A percentile compares a stretch with the other conserved stretches of the same genome.
Evolutionary conservation across 2,113 vertebrate genomes (phyloP).

Genomic region (Coracopsis vasa): DNA sequence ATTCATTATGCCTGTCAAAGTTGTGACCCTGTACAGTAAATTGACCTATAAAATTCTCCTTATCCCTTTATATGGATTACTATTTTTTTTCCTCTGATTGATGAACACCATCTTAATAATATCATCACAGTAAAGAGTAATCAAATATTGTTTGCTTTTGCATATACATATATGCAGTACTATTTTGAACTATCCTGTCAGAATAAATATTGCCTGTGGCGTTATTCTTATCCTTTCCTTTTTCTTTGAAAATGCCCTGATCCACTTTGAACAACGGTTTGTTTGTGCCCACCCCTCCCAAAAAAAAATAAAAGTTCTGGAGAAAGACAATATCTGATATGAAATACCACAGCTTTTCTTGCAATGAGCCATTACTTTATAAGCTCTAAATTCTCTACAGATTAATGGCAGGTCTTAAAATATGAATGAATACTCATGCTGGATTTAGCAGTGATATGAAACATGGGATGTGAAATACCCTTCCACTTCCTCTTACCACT

Average conservation of each 20-base stretch:
- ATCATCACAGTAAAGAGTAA: neutral
- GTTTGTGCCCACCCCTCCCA: accelerated
- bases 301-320: neutral
- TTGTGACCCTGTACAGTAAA: neutral
- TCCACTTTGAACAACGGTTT: neutral
- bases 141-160: neutral
- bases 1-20: neutral
- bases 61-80: neutral
- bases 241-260: neutral
- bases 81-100: neutral
- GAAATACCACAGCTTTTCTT: neutral
- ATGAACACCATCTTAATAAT: neutral
- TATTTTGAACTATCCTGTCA: neutral
- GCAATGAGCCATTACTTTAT: neutral
- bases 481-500: neutral
- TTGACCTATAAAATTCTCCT: neutral
- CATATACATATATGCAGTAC: neutral
- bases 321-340: neutral
- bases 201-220: neutral
- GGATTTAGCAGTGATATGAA: neutral
- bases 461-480: neutral
- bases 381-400: neutral
- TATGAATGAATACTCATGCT: neutral
- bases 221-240: neutral
- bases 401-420: neutral